Base-by-base conservation (phyloP, 2,797 vertebrate species). In the Falco rusticolus region DNA sequence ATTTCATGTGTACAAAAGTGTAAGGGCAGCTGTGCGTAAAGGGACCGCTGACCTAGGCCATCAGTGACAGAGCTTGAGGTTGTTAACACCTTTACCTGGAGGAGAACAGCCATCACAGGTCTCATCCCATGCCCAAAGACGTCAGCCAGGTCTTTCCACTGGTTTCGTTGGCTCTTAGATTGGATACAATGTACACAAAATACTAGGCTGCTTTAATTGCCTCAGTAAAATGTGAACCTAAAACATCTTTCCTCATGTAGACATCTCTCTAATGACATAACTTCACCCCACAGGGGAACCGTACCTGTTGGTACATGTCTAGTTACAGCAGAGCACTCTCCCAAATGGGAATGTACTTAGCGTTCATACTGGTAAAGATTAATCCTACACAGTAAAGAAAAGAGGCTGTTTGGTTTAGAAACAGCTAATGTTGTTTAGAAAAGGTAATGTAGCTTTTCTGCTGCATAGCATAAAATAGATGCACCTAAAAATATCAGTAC, bases 1-100 rank as follows among this genome's bases (percentile, higher is more conserved):
- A 89, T 97, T 96, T 95, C 87, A 63, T 24, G 29, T 68, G 78
- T 88, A 87, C 21, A 53, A 94, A 83, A 63, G 63, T 87, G 87
- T 89, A 85, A 84, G 56, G 72, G 83, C 17, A 86, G 85, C 59
- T 26, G 28, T 69, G 51, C 10, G 6, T 89, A 80, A 78, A 93
- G 64, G 87, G 39, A 54, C 45, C 16, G 25, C 59, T 50, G 25
- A 71, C 31, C 70, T 53, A 51, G 74, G 50, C 79, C 3, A 2
- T n/a, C 60, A 72, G 11, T 2, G 1, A 21, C 13, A 34, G 39
- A 51, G 39, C 59, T 83, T 69, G 39, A 53, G 37, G 47, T 43
- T 53, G 17, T 43, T 91, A 60, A 84, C 12, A 56, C 18, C 28
- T 71, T 86, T 71, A 20, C 6, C 15, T 64, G 48, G 33, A 59